A percentile compares a stretch with the other conserved stretches of the same genome.
phyloP scores from a whole-genome alignment of 2,113 vertebrate genomes.

The Peromyscus californicus region DNA sequence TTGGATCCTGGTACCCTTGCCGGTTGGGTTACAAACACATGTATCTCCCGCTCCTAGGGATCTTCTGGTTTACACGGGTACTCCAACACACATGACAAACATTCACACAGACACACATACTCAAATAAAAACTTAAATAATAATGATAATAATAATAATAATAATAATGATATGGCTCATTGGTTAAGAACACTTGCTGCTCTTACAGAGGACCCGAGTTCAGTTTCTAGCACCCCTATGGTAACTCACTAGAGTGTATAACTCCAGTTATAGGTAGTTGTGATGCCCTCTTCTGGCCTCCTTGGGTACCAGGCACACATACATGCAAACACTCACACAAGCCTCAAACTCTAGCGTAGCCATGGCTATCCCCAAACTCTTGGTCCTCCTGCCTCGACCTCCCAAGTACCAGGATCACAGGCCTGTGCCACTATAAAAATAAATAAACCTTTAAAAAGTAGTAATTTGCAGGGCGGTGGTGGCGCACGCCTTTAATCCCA shows the following conservation, averaged over 20 bases:
- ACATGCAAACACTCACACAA: background rate
- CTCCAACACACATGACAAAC: background rate
- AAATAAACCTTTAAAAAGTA: too few species aligned
- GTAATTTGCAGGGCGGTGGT: too few species aligned
- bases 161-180: too few species aligned
- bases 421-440: background rate
- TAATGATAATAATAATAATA: background rate
- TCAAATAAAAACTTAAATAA: background rate
- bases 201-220: background rate
- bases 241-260: background rate
- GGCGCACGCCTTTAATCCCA: too few species aligned
- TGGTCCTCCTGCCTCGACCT: background rate
- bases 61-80: background rate
- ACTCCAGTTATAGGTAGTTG: background rate
- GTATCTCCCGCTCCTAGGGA: background rate
- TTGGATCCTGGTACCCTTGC: background rate
- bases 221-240: background rate
- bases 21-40: background rate
- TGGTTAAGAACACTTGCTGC: too few species aligned
- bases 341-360: background rate
- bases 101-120: background rate
- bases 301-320: background rate
- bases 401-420: background rate
- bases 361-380: background rate
- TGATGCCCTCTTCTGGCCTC: background rate